phyloP scores from a whole-genome alignment of 1,140 invertebrate genomes.

The Ridgeia piscesae region DNA sequence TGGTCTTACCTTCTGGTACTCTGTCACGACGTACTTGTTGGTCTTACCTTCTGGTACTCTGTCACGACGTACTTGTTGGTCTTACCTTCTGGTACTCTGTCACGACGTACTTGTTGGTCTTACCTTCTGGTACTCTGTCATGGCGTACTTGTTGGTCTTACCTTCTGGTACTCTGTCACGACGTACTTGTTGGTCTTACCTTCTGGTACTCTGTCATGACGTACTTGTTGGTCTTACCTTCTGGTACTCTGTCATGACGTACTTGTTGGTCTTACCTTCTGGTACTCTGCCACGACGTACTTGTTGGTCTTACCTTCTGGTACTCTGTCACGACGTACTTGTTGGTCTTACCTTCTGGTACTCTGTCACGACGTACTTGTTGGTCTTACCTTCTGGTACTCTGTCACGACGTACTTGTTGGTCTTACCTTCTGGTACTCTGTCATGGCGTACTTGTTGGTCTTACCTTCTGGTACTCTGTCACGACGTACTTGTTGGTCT shows the following conservation, averaged over 20 bases:
- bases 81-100: slow-evolving; percentile 4
- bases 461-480: no score
- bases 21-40: neutral
- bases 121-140: slow-evolving; percentile 4
- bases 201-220: no score
- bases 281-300: no score
- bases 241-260: neutral
- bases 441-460: no score
- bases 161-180: neutral
- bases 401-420: neutral
- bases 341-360: no score
- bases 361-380: no score
- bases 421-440: no score
- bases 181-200: neutral
- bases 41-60: neutral
- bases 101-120: neutral
- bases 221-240: no score
- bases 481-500: neutral
- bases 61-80: neutral
- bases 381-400: no score
- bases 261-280: neutral
- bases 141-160: neutral
- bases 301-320: no score
- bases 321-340: neutral
- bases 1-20: neutral